Evolutionary conservation across 1,140 invertebrate species (phyloP).

Genomic region (Caerostris darwini): DNA sequence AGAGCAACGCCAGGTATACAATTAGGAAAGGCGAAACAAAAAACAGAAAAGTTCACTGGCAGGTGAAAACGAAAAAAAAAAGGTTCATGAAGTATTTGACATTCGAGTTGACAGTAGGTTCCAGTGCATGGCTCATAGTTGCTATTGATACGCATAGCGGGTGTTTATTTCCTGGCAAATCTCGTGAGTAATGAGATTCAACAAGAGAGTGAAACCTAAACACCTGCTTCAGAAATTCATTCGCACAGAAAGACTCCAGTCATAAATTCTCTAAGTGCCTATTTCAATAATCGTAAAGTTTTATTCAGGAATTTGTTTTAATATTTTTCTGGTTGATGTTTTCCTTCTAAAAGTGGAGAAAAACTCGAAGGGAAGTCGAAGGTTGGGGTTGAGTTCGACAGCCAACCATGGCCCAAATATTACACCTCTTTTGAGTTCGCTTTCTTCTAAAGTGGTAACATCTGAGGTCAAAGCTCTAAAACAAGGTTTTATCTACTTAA

Average conservation of each 20-base stretch:
- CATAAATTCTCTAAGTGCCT: background rate
- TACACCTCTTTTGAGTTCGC: background rate
- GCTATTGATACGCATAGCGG: background rate
- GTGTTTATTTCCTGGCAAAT: background rate
- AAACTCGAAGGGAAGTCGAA: conserved; percentile 17
- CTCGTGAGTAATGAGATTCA: background rate
- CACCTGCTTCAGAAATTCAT: conserved; percentile 9
- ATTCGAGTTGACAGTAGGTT: background rate
- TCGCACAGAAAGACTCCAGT: background rate
- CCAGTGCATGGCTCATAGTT: background rate
- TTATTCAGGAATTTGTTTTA: background rate
- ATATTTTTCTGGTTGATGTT: background rate
- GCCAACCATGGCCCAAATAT: conserved; percentile 65
- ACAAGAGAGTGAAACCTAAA: background rate
- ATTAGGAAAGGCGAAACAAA: background rate
- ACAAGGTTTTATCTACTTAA: conserved; percentile 4
- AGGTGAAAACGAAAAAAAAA: background rate
- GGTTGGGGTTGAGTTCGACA: conserved; percentile 61
- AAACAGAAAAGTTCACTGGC: background rate
- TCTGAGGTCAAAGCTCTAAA: conserved; percentile 48
- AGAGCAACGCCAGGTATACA: background rate
- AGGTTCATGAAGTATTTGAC: background rate
- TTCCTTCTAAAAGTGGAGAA: background rate
- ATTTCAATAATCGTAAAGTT: background rate
- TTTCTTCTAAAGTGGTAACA: conserved; percentile 53